Base-by-base conservation (phyloP, 2,888 invertebrate species). In the Dryococelus australis region DNA sequence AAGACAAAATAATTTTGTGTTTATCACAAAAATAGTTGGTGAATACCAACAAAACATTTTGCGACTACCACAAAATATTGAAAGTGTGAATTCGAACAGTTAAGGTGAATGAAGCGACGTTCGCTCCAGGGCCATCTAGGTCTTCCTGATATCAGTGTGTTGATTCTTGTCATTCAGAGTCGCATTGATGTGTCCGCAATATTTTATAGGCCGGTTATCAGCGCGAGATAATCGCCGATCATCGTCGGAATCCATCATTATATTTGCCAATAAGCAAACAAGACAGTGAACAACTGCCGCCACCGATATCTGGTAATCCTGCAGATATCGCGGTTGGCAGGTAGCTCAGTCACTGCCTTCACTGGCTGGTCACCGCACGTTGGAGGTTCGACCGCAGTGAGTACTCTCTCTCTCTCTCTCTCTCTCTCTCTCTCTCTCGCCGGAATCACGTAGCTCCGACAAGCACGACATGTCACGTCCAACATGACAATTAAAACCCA, bases 191-290 rank as follows among this genome's bases (percentile, higher is more conserved):
- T 65, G 65, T 24, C 65, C 20, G 65, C 65, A 65, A 20, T 65
- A 65, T 65, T 65, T 65, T n/a, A 65, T 24, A 20, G 20, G 24
- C 13, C 65, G 65, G 24, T 65, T 65, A 65, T 65, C 65, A 65
- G 65, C 13, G 65, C 65, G 65, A 65, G 65, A 65, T 65, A 65
- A 65, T 65, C 65, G 24, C 65, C 65, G 65, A 65, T 65, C 65
- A 65, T 24, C 65, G 20, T 65, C n/a, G 65, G 65, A 65, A 65
- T 16, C 65, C 65, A 65, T 65, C 6, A 65, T 65, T n/a, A n/a
- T 65, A n/a, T 65, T 24, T 65, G 65, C 65, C 24, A 65, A n/a
- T n/a, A n/a, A 65, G 65, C 65, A 65, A 65, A 65, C 65, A 65
- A 65, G 47, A 24, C 65, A 20, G 24, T 20, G 24, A 65, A 65